phyloP scores from a whole-genome alignment of 1,140 invertebrate genomes.

The Idris sp. region DNA sequence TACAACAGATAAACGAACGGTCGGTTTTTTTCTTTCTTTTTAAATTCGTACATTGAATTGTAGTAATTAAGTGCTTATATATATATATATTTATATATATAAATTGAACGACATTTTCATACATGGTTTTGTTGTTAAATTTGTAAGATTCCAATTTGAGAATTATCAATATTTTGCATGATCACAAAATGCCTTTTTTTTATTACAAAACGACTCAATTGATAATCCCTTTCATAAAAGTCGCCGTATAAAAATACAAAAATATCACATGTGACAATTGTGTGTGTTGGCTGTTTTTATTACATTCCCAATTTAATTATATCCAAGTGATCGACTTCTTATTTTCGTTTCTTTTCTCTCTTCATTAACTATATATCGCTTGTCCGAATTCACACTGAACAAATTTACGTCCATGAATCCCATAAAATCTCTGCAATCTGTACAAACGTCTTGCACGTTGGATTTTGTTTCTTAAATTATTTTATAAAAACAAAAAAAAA shows the following conservation, averaged over 20 bases:
- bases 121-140: too few relatives aligned
- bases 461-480: constrained; percentile 42
- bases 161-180: constrained; percentile 37
- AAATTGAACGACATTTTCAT: constrained; percentile 20
- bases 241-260: constrained; percentile 62
- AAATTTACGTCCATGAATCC: constrained; percentile 60
- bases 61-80: constrained; percentile 42
- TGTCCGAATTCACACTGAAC: constrained; percentile 31
- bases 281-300: constrained; percentile 26
- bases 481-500: too few relatives aligned
- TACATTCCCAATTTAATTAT: constrained; percentile 42
- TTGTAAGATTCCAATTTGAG: constrained; percentile 22
- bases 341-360: constrained; percentile 1
- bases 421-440: constrained; percentile 59
- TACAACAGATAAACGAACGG: constrained; percentile 53
- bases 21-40: constrained; percentile 28
- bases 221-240: constrained; percentile 55
- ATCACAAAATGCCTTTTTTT: constrained; percentile 18
- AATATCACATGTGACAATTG: constrained; percentile 64
- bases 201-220: constrained; percentile 48
- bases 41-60: constrained; percentile 20
- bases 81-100: too few relatives aligned
- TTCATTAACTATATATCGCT: constrained; percentile 1
- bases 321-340: constrained; percentile 28
- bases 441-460: constrained; percentile 50